A percentile compares a stretch with the other conserved stretches of the same genome.
Evolutionary conservation across 2,797 vertebrate genomes (phyloP).

Genomic region (Manis pentadactyla): DNA sequence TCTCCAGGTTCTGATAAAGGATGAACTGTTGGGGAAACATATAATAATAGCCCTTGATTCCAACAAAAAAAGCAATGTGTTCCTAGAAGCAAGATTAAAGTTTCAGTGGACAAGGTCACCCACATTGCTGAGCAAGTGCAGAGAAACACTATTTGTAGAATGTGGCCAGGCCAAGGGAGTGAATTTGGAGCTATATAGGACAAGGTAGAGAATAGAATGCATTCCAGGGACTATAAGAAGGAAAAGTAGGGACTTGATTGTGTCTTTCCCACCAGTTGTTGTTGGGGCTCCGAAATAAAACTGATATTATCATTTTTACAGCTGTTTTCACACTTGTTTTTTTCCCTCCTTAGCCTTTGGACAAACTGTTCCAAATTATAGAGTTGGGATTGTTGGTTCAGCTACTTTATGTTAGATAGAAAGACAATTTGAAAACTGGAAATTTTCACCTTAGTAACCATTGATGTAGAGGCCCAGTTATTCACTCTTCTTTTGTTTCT

Average conservation of each 20-base stretch:
- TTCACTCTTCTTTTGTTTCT: conserved; percentile 36
- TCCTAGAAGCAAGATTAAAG: background rate
- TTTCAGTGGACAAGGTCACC: background rate
- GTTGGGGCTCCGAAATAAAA: background rate
- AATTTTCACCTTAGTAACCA: background rate
- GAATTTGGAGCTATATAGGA: background rate
- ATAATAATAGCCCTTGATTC: background rate
- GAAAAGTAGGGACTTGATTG: background rate
- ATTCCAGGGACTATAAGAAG: too few species aligned
- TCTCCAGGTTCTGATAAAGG: background rate
- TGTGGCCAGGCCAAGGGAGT: background rate
- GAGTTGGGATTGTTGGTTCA: background rate
- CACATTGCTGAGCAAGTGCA: background rate
- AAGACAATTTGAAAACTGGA: conserved; percentile 33
- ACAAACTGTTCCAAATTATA: background rate
- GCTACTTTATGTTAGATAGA: background rate
- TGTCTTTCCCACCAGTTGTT: background rate
- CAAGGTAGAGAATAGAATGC: background rate
- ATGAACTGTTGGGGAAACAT: background rate
- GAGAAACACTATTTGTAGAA: background rate
- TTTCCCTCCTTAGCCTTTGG: background rate
- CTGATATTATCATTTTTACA: background rate
- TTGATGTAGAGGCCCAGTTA: background rate
- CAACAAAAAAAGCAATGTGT: background rate
- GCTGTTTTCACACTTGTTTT: background rate